Evolutionary conservation across 2,113 vertebrate species (phyloP), one percentile per base, ranked within the genome.

Genomic region (rabbit (Oryctolagus cuniculus)): DNA sequence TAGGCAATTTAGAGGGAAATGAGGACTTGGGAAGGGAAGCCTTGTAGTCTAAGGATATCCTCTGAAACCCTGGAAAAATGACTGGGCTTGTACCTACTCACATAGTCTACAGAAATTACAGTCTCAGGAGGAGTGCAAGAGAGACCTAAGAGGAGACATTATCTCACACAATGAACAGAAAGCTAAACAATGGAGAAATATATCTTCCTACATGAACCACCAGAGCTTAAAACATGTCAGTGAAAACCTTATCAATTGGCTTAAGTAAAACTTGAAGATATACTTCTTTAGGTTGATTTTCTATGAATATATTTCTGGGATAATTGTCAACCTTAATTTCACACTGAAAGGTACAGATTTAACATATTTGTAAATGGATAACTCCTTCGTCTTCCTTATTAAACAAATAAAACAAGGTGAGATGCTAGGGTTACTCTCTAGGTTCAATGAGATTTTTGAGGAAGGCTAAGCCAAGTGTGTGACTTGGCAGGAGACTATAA

Each of bases 171-270:
- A 10, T 38, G 10, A 53, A 90, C 1, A 79, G 49, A 87, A 61
- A 90, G 53, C 1, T 58, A 21, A 89, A 91, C 12, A 66, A 49
- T 58, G 7, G 6, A 11, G 11, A 13, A 9, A 89, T 31, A 69
- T 2, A 1, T 5, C 17, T 70, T 89, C 21, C 31, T 83, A 80
- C 79, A 63, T 88, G 25, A 36, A 1, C 15, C 49, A 88, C n/a
- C 44, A 11, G 87, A 8, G 2, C 13, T 80, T 75, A 75, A 61
- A 63, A 72, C 51, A 61, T 49, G 3, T 11, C 6, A 75, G 3
- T 49, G 58, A 95, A 84, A 89, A 74, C 49, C 19, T 88, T 34
- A 69, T 95, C 38, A 77, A 70, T 85, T 88, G 38, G 83, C 9
- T 29, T 79, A 81, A 93, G n/a, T 72, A 31, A 92, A 94, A 81